Conservation (phyloP, 2,113 vertebrate genomes). For the Hippolais icterina region DNA sequence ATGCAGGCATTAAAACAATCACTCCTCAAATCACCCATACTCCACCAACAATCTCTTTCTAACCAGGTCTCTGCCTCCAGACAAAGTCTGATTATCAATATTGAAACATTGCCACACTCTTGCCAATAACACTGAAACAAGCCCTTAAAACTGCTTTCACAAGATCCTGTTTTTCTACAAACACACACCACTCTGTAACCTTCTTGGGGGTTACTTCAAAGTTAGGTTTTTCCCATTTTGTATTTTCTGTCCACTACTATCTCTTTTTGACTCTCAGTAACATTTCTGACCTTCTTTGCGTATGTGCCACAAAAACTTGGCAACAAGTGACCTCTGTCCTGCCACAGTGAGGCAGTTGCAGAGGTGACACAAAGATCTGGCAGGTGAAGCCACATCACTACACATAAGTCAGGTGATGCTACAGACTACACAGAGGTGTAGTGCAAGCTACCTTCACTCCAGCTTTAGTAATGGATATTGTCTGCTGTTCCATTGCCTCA, state of each 20-base stretch:
- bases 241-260: background rate
- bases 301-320: background rate
- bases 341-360: background rate
- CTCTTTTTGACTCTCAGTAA: background rate
- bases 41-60: background rate
- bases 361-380: background rate
- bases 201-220: background rate
- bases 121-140: background rate
- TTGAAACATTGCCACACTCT: background rate
- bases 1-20: background rate
- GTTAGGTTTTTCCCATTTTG: background rate
- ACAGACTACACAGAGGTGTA: background rate
- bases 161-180: background rate
- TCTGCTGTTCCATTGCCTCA: conserved; percentile 99
- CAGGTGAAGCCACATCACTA: background rate
- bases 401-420: background rate
- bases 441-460: conserved; percentile 88
- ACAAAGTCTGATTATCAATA: background rate
- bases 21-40: background rate
- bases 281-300: background rate
- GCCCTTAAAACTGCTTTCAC: background rate
- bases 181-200: background rate
- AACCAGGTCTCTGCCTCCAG: background rate
- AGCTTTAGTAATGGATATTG: conserved; percentile 98
- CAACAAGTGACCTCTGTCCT: background rate